Conservation (phyloP, 2,888 invertebrate genomes). For the Rotaria sp. region DNA sequence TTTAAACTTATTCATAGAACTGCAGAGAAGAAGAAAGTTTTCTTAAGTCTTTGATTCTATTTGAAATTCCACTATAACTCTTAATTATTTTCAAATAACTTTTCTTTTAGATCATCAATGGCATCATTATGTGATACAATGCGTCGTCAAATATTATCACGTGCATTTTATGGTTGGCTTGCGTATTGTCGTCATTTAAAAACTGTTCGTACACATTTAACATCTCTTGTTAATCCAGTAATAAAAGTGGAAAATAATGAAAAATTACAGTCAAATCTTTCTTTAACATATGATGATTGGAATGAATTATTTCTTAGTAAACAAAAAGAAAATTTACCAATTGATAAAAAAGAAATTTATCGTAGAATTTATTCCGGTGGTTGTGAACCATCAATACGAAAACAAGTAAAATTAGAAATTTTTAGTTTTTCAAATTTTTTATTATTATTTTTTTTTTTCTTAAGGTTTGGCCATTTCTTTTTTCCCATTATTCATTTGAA, state of each 20-base stretch:
- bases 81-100: neutral
- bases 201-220: constrained; percentile 82
- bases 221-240: constrained; percentile 68
- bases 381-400: constrained; percentile 63
- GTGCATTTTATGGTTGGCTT: constrained; percentile 89
- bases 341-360: constrained; percentile 20
- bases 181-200: constrained; percentile 85
- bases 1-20: no score
- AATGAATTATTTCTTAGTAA: neutral
- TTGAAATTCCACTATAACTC: no score
- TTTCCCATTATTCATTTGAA: constrained; percentile 72
- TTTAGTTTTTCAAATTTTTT: neutral
- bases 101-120: constrained; percentile 58
- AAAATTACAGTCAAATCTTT: neutral
- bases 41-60: no score
- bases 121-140: constrained; percentile 83
- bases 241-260: constrained; percentile 33
- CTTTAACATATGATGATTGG: neutral
- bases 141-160: constrained; percentile 83
- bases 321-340: neutral
- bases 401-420: constrained; percentile 44
- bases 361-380: constrained; percentile 71
- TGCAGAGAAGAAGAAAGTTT: no score
- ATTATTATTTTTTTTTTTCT: neutral
- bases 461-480: constrained; percentile 76